Conservation (phyloP, 2,888 invertebrate genomes). For the Eledona agricola region DNA sequence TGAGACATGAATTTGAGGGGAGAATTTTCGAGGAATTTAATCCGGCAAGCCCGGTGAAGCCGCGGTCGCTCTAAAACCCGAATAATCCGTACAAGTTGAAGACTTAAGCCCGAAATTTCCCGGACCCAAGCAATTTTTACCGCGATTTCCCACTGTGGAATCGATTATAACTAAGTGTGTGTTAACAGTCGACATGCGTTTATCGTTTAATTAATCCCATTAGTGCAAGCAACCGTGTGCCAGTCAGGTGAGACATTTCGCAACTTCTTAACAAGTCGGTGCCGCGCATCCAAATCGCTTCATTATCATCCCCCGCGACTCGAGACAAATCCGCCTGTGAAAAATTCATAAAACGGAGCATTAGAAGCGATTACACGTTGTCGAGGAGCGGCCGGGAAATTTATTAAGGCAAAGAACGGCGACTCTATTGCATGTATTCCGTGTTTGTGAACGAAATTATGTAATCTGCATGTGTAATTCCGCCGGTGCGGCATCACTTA, state of each 20-base stretch:
- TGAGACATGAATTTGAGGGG: conserved; percentile 24
- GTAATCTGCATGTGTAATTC: conserved; percentile 37
- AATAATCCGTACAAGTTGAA: conserved; percentile 30
- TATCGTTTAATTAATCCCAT: conserved; percentile 49
- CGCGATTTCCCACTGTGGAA: conserved; percentile 3
- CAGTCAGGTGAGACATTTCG: conserved; percentile 42
- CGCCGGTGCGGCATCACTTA: conserved; percentile 32
- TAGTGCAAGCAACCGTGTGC: conserved; percentile 46
- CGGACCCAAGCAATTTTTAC: conserved; percentile 5
- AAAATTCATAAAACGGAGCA: too few relatives aligned
- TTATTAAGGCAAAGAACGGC: conserved; percentile 12
- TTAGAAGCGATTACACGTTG: too few relatives aligned
- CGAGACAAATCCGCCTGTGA: too few relatives aligned
- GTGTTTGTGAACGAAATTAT: conserved; percentile 34
- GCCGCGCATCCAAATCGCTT: conserved; percentile 30
- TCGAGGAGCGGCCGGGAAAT: conserved; percentile 16
- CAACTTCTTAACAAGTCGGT: conserved; percentile 31
- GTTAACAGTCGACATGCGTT: conserved; percentile 24
- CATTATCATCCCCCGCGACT: too few relatives aligned
- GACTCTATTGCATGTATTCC: conserved; percentile 22
- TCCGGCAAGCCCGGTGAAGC: conserved; percentile 31
- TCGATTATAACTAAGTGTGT: conserved; percentile 11
- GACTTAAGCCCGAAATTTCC: conserved; percentile 23
- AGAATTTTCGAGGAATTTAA: conserved; percentile 40
- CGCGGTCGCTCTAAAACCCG: conserved; percentile 33